Evolutionary conservation across 1,140 invertebrate species (phyloP).

Genomic region (Coptotermes formosanus): DNA sequence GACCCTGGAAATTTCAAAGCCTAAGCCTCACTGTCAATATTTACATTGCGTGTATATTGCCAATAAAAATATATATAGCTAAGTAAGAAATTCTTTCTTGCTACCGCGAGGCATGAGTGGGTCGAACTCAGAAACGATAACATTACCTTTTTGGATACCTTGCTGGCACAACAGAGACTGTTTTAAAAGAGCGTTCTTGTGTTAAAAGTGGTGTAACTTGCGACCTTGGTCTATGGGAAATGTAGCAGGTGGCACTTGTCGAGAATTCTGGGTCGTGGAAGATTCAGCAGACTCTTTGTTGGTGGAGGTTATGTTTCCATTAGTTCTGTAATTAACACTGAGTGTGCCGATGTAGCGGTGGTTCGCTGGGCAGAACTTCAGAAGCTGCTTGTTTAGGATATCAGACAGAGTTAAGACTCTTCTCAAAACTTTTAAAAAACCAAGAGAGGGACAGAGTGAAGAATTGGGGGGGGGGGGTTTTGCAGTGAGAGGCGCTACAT

Average conservation of each 20-base stretch:
- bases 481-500: too few relatives aligned
- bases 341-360: too few relatives aligned
- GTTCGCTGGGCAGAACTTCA: too few relatives aligned
- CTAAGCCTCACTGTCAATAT: neutral
- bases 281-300: neutral
- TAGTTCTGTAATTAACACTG: too few relatives aligned
- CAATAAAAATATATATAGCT: neutral
- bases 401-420: too few relatives aligned
- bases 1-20: neutral
- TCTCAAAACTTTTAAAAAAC: too few relatives aligned
- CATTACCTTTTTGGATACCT: neutral
- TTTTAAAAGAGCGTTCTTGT: neutral
- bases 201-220: neutral
- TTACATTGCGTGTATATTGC: neutral
- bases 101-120: neutral
- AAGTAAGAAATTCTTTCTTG: conserved; percentile 1
- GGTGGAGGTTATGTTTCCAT: too few relatives aligned
- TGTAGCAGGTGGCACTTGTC: neutral
- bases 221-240: neutral
- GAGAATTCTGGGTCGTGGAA: neutral
- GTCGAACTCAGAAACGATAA: neutral
- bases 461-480: too few relatives aligned
- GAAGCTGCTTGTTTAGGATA: too few relatives aligned
- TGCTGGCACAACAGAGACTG: neutral
- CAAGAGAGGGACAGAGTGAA: too few relatives aligned